Evolutionary conservation across 2,888 invertebrate species (phyloP), one percentile per base, ranked within the genome.

Genomic region (Kuschelorhynchus macadamiae): DNA sequence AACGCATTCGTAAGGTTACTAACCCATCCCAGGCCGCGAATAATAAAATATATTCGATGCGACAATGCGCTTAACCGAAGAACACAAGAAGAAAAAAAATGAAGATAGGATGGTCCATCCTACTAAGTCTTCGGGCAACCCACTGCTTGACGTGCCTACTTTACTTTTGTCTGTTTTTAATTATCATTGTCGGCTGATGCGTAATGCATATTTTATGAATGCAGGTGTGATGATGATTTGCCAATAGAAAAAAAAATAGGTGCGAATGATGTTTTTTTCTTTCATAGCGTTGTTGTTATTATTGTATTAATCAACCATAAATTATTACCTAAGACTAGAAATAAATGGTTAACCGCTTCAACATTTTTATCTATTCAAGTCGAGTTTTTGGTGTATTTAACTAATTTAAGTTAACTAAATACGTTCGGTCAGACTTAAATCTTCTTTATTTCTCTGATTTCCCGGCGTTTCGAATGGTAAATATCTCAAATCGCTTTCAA

Each of bases 121-220:
- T 55, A 42, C 42, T 42, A 55, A 42, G 42, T 17, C 55, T 55
- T 42, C 41, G 41, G 30, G 55, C 55, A 42, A 55, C 55, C 55
- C 42, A 55, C 55, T 39, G 42, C 17, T 25, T 42, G 55, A 25
- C 55, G 25, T 41, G 55, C 55, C 55, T 55, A 55, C 55, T 55
- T 55, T 55, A 55, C 55, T 55, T 55, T 55, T 55, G 42, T 55
- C 55, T 42, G 55, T 30, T 55, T 55, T 55, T 55, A 55, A 55
- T 55, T 55, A 55, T 30, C 42, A 55, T 55, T 41, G 55, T 42
- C 30, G 30, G 55, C 42, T 11, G 25, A 21, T 52, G 42, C 42
- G 41, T 42, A 55, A 42, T 42, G 42, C 55, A 55, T 55, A 55
- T 55, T 55, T 42, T 36, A 36, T 36, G 20, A 52, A 20, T 52